Base-by-base conservation (phyloP, 1,140 invertebrate species). In the Drosophila leontia region DNA sequence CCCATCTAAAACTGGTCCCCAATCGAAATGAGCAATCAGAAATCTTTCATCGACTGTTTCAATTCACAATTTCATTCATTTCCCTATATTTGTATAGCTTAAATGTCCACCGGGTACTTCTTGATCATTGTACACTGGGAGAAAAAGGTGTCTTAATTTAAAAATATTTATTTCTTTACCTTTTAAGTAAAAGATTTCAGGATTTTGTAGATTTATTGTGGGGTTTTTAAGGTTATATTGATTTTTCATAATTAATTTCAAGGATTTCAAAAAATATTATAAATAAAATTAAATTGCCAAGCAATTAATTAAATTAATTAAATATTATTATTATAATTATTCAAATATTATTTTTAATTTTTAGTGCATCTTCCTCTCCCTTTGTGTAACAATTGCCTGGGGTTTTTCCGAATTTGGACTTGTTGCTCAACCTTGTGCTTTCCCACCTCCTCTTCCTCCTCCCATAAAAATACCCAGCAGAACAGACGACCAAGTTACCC, bases 21-120 rank as follows among this genome's bases (percentile, higher is more conserved):
- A 61, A 67, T 62, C 63, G 45, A 72, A 72, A 44, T 58, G 69
- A 72, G 53, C 44, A 72, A 59, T 72, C 69, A 60, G 41, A 59
- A 59, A 51, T 71, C 69, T 37, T 37, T 48, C 69, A 72, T 35
- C 51, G 51, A 48, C 42, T 42, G 35, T 55, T 70, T 70, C 39
- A 41, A 3, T 67, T 39, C 51, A 39, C 44, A 35, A 34, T 68
- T 69, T n/a, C 35, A 56, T 68, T 53, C 37, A 68, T 53, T 69
- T 68, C 63, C 62, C 48, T 53, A 35, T 1, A 34, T 34, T 69
- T 67, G 34, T 42, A 42, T 17, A 12, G n/a, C 34, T 23, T 15
- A 34, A 50, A 23, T 34, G 5, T 29, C 8, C 29, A 7, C 11
- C 15, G 34, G 1, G 26, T 17, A 58, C n/a, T 17, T 32, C 17